phyloP scores from a whole-genome alignment of 2,113 vertebrate species.

The Orcinus orca region DNA sequence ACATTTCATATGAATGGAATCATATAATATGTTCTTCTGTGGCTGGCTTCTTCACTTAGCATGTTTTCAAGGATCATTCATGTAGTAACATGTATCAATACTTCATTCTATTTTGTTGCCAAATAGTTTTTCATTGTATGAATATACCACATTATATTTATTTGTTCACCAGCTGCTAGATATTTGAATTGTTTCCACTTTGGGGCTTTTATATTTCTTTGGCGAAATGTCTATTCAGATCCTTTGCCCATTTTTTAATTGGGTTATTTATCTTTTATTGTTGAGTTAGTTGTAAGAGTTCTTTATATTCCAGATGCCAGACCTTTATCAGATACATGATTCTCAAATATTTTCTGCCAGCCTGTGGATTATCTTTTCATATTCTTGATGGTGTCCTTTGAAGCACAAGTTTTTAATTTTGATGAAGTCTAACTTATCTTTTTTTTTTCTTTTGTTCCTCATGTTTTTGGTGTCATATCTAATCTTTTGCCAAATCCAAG shows the following conservation, averaged over 20 bases:
- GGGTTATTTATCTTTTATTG: not conserved
- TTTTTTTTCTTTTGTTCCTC: not conserved
- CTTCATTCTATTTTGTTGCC: constrained; percentile 15
- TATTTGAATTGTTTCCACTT: constrained; percentile 5
- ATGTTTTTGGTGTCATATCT: not conserved
- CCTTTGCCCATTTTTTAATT: constrained; percentile 11
- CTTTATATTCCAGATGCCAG: not conserved
- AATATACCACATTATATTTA: not conserved
- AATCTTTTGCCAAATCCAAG: not conserved
- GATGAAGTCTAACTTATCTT: not conserved
- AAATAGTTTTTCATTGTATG: not conserved
- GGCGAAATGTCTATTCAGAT: not conserved
- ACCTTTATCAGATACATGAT: not conserved
- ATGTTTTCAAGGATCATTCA: not conserved
- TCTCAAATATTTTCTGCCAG: not conserved
- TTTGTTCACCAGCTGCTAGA: not conserved
- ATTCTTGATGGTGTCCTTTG: not conserved
- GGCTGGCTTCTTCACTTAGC: not conserved
- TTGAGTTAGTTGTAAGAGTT: not conserved
- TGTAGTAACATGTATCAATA: not conserved
- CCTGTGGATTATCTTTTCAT: not conserved
- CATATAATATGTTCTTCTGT: not conserved
- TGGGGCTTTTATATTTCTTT: not conserved
- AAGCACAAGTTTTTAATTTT: not conserved
- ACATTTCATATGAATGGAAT: not conserved